Evolutionary conservation across 1,140 invertebrate genomes (phyloP), one percentile per base, ranked within the genome.

Genomic region (Cyrtorhinus lividipennis): DNA sequence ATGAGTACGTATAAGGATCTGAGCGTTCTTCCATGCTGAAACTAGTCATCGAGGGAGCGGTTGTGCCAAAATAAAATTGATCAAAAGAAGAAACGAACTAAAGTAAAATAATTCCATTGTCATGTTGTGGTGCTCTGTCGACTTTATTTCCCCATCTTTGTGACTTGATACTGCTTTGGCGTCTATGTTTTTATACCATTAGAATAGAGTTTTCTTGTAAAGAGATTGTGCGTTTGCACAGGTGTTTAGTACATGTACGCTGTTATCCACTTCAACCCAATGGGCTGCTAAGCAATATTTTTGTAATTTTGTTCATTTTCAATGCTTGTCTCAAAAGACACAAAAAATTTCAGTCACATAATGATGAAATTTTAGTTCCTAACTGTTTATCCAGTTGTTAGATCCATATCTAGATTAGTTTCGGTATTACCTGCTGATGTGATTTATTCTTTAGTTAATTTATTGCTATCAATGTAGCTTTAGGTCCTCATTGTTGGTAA

Each of bases 1-100:
- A 84, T 75, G 83, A 85, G 69, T 84, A 81, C 74, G 83, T 85
- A 72, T 78, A 77, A 76, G 63, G 24, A 25, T 26, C 46, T 26
- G 25, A 60, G 25, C 48, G 46, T 24, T n/a, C 20, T 5, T 53
- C 12, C 20, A 20, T 53, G 5, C 18, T 20, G 5, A 61, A 53
- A 24, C 61, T 62, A 62, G 61, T 62, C 61, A 62, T 24, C 61
- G 24, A 53, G 20, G 46, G 45, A 62, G 44, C 24, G 61, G 24
- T 25, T 62, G 61, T 62, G 61, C 61, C 61, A 62, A 62, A 62
- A 53, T 26, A 53, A 13, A 10, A 13, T 20, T 12, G 10, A 5
- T 10, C 48, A 10, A 53, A 53, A 53, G 20, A 53, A 44, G n/a
- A 44, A 44, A 44, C 8, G n/a, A 44, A 44, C 8, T 10, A 44